phyloP scores from a whole-genome alignment of 2,113 vertebrate species.

The Gymnarchus niloticus region DNA sequence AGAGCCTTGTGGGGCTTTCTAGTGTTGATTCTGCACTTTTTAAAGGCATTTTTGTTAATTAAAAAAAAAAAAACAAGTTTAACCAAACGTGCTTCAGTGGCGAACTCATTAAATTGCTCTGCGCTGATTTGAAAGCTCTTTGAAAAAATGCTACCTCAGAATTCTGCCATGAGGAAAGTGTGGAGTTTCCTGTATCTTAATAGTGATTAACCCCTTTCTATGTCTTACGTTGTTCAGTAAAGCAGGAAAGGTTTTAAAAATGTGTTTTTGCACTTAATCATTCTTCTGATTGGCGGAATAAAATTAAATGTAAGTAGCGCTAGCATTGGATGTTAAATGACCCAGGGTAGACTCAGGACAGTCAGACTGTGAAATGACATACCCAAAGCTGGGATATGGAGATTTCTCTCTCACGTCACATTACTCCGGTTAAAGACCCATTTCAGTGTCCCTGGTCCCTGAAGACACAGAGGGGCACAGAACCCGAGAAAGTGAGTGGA shows the following conservation, averaged over 20 bases:
- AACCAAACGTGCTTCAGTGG: background rate
- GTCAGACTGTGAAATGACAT: background rate
- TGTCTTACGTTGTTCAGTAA: background rate
- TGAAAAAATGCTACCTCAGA: background rate
- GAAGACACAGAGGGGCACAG: background rate
- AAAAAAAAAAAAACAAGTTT: background rate
- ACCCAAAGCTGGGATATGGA: background rate
- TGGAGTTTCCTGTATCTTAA: background rate
- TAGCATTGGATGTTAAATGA: background rate
- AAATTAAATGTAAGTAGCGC: background rate
- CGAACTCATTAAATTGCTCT: background rate
- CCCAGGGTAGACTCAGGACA: background rate
- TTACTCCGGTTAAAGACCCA: conserved; percentile 3
- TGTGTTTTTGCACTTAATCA: background rate
- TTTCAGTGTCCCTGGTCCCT: background rate
- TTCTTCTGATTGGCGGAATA: background rate
- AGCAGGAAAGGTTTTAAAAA: background rate
- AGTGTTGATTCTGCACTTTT: too few species aligned
- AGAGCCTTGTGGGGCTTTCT: too few species aligned
- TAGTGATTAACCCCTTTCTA: background rate
- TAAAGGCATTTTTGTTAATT: background rate
- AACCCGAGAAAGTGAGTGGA: background rate
- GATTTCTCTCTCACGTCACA: conserved; percentile 11
- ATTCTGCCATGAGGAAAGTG: background rate
- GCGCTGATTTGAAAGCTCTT: background rate